A percentile compares a stretch with the other conserved stretches of the same genome.
These are phyloP conservation scores for Pluvialis apricaria DNA, from an alignment of 2,113 vertebrate species.

Conservation along the genomic window DNA sequence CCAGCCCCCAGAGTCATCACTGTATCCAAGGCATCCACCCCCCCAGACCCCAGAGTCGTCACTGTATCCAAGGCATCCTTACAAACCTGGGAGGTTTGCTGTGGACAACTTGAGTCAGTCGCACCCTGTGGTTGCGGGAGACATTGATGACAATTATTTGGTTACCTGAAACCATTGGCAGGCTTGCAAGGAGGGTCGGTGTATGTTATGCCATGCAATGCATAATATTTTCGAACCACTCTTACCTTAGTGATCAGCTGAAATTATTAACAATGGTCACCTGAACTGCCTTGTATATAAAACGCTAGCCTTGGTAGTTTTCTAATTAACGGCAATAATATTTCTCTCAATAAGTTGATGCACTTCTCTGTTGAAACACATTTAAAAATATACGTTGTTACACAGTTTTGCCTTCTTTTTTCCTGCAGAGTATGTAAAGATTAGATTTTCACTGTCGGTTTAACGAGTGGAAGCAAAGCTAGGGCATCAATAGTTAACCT, in stretches of 20 bases:
- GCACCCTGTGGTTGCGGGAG: neutral
- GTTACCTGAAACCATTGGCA: neutral
- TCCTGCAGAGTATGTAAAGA: slow-evolving; percentile 37
- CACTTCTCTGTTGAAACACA: neutral
- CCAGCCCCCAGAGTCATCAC: neutral
- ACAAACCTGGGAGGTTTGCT: neutral
- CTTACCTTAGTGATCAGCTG: neutral
- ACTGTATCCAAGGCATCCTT: neutral
- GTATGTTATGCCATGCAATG: neutral
- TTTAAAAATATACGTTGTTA: neutral
- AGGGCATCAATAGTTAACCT: slow-evolving; percentile 64
- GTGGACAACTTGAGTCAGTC: neutral
- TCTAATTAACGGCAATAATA: neutral
- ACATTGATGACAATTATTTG: neutral
- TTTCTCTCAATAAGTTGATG: neutral
- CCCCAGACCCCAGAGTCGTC: neutral
- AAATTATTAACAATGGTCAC: neutral
- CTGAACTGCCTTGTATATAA: neutral
- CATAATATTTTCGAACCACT: neutral
- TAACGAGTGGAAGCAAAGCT: slow-evolving; percentile 57
- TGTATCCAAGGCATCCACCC: neutral
- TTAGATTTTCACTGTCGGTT: slow-evolving; percentile 54
- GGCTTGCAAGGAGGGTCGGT: neutral
- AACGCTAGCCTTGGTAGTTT: neutral
- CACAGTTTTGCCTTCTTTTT: neutral